These are phyloP conservation scores for Characodon lateralis DNA, from an alignment of 2,797 vertebrate genomes.

Conservation along the genomic window DNA sequence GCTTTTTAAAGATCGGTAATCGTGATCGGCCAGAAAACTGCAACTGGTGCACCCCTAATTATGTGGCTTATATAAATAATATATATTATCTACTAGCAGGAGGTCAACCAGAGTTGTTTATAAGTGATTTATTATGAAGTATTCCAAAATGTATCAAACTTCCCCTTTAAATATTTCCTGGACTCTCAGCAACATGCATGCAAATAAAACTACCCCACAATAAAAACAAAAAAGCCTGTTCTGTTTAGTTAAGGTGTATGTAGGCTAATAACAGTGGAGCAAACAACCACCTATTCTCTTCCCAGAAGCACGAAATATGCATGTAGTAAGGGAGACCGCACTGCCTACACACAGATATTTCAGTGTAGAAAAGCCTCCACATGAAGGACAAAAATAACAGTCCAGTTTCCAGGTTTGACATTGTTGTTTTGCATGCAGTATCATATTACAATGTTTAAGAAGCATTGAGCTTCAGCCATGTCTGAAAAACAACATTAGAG, in stretches of 20 bases:
- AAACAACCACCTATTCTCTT: constrained; percentile 32
- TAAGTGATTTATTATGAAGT: not conserved
- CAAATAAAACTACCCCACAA: not conserved
- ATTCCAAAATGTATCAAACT: not conserved
- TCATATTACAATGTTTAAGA: constrained; percentile 18
- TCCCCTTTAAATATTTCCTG: not conserved
- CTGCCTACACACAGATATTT: constrained; percentile 38
- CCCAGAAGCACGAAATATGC: constrained; percentile 23
- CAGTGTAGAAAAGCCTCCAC: constrained; percentile 30
- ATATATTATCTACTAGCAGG: not conserved
- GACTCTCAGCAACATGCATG: not conserved
- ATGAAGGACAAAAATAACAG: constrained; percentile 17
- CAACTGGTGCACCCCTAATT: not conserved
- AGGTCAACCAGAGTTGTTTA: not conserved
- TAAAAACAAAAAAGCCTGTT: constrained; percentile 15
- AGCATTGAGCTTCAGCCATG: not conserved
- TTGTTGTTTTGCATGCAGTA: constrained; percentile 5
- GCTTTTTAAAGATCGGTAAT: no score
- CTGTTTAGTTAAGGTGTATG: constrained; percentile 18
- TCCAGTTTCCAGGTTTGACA: not conserved
- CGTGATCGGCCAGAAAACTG: no score
- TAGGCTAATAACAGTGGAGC: constrained; percentile 34
- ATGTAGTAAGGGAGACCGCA: constrained; percentile 28
- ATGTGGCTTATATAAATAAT: not conserved
- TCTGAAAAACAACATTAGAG: no score